Base-by-base conservation (phyloP, 2,888 invertebrate species). In the Apodemia zela region DNA sequence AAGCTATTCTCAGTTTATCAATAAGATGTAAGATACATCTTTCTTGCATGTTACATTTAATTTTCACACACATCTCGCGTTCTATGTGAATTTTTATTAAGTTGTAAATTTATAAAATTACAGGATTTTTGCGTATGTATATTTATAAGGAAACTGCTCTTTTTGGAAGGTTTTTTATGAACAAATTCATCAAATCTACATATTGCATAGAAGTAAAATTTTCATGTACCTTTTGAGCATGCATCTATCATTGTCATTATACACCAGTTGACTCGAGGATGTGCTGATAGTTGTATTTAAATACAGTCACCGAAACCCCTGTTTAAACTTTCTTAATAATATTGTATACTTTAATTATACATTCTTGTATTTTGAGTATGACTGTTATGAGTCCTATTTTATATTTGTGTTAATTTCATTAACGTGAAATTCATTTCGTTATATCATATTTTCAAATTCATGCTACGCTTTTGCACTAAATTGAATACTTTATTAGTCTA, bases 391-490 rank as follows among this genome's bases (percentile, higher is more conserved):
- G 42, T 15, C 15, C 13, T 15, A 42, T 42, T 42, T 1, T 42
- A 15, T 45, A 7, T 15, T 17, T n/a, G 15, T 17, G 2, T 17
- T 17, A 42, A 42, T 13, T 42, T 42, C 15, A 42, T 42, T 15
- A 13, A 15, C 42, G 15, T 38, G 11, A 42, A 42, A 42, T 42
- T 42, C 42, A 42, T 42, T 15, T 42, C 42, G 15, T 42, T 15
- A 15, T 15, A 42, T 13, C 51, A 51, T 51, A 17, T 51, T 51
- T 51, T 51, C 51, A 51, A 51, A 51, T 58, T 62, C 62, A 62
- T 47, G 62, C 51, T 51, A 51, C 45, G 68, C 70, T 70, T 70
- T 25, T 61, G 67, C 67, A 66, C 65, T 65, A 58, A 61, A 17
- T 45, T 47, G 21, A 59, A 65, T 25, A 11, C 18, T 64, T 49